A percentile compares a stretch with the other conserved stretches of the same genome.
Conservation (phyloP, 2,797 vertebrate genomes). For the Peromyscus eremicus region DNA sequence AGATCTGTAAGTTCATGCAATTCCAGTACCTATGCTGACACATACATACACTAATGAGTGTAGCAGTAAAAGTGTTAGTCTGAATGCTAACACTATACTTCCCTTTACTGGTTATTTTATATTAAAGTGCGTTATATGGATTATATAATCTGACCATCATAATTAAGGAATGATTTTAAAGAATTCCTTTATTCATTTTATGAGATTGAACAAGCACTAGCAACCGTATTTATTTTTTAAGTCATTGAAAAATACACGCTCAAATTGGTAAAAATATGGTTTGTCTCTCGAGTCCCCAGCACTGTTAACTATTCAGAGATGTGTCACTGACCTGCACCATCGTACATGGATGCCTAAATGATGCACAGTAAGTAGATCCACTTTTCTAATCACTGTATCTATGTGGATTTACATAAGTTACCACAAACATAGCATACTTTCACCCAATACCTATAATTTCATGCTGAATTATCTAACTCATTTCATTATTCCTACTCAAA, state of each 20-base stretch:
- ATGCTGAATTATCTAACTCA: neutral
- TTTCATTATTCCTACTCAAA: neutral
- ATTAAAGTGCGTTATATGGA: neutral
- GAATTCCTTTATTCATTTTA: neutral
- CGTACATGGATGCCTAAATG: neutral
- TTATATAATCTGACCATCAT: neutral
- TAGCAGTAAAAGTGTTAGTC: neutral
- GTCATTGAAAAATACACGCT: neutral
- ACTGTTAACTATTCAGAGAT: neutral
- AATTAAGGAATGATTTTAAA: constrained; percentile 9
- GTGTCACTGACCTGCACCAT: neutral
- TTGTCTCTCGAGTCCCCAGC: rapidly evolving
- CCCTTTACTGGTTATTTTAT: neutral
- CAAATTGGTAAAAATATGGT: neutral
- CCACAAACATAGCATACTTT: neutral
- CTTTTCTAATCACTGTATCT: neutral
- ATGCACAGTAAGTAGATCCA: neutral
- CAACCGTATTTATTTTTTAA: neutral
- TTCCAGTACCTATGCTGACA: neutral
- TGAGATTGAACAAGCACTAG: neutral
- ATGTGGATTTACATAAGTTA: neutral
- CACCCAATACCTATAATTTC: neutral
- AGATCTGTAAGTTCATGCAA: neutral
- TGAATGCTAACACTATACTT: neutral
- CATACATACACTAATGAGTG: neutral